phyloP scores from a whole-genome alignment of 1,140 invertebrate species.

The Psix sp. region DNA sequence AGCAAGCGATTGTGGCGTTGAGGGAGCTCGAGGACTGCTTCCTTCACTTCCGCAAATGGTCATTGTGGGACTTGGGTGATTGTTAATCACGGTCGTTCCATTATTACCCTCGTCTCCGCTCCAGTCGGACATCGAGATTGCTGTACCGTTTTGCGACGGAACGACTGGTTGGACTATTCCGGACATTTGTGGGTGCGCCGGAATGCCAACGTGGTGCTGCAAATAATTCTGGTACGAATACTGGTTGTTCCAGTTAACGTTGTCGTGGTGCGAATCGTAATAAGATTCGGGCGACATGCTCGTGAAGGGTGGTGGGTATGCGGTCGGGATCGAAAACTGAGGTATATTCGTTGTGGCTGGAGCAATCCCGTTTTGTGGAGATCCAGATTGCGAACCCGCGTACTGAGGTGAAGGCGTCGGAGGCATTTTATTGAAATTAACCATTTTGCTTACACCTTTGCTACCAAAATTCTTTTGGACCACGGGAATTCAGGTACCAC shows the following conservation, averaged over 20 bases:
- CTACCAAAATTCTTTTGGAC: background rate
- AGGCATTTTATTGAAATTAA: constrained; percentile 30
- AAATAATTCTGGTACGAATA: constrained; percentile 29
- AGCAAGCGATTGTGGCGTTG: constrained; percentile 55
- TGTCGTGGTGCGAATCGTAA: constrained; percentile 27
- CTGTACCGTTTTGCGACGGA: constrained; percentile 11
- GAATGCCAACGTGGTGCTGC: constrained; percentile 13
- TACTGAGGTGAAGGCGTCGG: constrained; percentile 28
- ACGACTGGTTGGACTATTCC: constrained; percentile 8
- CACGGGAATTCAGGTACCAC: no score
- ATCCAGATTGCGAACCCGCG: constrained; percentile 29
- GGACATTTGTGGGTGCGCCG: constrained; percentile 1
- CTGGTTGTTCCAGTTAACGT: constrained; percentile 19
- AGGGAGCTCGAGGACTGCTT: constrained; percentile 79
- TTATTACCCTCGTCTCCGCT: constrained; percentile 65
- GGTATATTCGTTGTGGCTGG: constrained; percentile 2
- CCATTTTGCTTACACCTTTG: constrained; percentile 2
- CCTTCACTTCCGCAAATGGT: constrained; percentile 82
- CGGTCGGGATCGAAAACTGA: constrained; percentile 1
- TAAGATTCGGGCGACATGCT: constrained; percentile 24
- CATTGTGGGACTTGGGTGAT: constrained; percentile 78
- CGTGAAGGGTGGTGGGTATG: constrained; percentile 10
- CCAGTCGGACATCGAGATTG: constrained; percentile 59
- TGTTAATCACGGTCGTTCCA: constrained; percentile 24
- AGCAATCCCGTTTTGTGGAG: constrained; percentile 24